These are phyloP conservation scores for Oxyruncus cristatus DNA, from an alignment of 2,113 vertebrate species.

Conservation along the genomic window DNA sequence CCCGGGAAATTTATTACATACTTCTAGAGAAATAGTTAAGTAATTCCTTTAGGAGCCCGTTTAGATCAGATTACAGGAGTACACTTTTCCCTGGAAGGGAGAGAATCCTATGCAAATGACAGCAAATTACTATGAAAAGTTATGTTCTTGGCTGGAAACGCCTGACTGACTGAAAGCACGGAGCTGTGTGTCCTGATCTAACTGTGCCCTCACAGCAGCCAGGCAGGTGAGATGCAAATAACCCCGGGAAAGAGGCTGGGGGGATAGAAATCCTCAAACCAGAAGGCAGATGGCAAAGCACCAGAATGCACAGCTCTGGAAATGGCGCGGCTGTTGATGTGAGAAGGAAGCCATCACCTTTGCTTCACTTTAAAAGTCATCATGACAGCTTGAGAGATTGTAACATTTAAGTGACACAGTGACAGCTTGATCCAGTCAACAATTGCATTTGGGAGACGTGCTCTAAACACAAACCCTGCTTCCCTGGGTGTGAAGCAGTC, in stretches of 20 bases:
- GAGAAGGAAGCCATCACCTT: conserved; percentile 34
- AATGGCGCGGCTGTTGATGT: background rate
- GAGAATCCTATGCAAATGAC: conserved; percentile 14
- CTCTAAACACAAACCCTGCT: background rate
- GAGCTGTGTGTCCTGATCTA: background rate
- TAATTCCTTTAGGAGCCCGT: conserved; percentile 38
- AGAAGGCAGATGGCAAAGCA: background rate
- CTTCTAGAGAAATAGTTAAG: conserved; percentile 49
- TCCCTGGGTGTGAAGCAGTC: background rate
- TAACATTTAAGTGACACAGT: conserved; percentile 49
- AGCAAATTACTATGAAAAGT: conserved; percentile 19
- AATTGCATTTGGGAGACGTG: background rate
- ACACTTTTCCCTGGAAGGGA: background rate
- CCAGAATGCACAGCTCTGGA: background rate
- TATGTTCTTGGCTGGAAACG: background rate
- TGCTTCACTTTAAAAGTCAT: conserved; percentile 30
- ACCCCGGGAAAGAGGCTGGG: background rate
- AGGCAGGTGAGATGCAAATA: background rate
- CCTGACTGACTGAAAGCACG: background rate
- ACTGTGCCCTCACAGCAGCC: background rate
- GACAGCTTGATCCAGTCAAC: conserved; percentile 14
- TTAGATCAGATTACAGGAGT: conserved; percentile 39
- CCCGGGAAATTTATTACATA: background rate
- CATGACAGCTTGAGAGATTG: conserved; percentile 29
- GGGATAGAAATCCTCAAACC: background rate